Percentiles rank a stretch among this genome's conserved stretches.
These are phyloP conservation scores for Gopherus evgoodei DNA, from an alignment of 2,113 vertebrate genomes.

Conservation along the genomic window DNA sequence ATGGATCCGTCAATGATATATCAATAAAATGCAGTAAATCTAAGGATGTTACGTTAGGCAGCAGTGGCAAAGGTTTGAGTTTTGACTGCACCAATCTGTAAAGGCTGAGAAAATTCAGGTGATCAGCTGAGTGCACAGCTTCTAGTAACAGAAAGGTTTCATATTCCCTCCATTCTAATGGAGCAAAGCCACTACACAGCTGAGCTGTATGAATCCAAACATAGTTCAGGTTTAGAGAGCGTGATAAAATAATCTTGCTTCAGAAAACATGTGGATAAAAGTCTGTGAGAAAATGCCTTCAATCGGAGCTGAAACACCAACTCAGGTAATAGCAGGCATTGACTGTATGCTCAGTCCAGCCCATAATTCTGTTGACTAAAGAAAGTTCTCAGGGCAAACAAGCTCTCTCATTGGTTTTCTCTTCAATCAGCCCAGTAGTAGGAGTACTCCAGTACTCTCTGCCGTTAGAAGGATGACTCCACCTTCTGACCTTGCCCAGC, in stretches of 20 bases:
- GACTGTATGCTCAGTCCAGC: neutral
- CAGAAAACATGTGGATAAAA: neutral
- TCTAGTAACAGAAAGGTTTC: neutral
- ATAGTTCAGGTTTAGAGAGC: accelerated
- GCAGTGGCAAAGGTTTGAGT: neutral
- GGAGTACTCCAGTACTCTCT: too few relatives aligned
- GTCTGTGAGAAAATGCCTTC: neutral
- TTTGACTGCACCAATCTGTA: neutral
- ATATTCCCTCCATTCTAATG: neutral
- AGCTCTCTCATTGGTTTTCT: neutral
- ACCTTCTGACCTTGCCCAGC: neutral
- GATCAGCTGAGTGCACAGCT: neutral
- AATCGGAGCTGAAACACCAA: neutral
- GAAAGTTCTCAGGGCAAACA: neutral
- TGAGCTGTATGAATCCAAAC: neutral
- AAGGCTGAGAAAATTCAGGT: neutral
- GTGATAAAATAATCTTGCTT: neutral
- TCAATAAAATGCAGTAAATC: neutral
- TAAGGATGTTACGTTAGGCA: neutral
- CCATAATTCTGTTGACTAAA: neutral
- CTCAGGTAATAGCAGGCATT: neutral
- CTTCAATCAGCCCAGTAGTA: neutral
- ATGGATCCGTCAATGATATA: accelerated
- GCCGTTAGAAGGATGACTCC: neutral
- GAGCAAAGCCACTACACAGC: neutral